A percentile compares a stretch with the other conserved stretches of the same genome.
These are phyloP conservation scores for Argya squamiceps DNA, from an alignment of 2,797 vertebrate genomes.

Conservation along the genomic window DNA sequence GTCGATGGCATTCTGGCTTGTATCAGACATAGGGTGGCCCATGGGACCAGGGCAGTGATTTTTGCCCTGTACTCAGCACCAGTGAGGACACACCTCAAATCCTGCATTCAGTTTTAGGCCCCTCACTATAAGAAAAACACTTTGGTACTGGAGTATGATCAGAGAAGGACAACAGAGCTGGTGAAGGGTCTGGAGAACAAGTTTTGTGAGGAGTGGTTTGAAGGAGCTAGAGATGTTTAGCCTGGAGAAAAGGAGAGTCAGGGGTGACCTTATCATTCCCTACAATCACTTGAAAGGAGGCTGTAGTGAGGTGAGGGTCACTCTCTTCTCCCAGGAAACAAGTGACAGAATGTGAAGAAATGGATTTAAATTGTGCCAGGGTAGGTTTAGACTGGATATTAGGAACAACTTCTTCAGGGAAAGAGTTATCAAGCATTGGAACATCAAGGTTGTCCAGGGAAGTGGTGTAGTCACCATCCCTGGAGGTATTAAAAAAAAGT, in stretches of 20 bases:
- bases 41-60: not conserved
- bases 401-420: not conserved
- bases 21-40: not conserved
- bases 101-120: not conserved
- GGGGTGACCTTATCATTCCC: accelerated
- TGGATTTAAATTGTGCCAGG: not conserved
- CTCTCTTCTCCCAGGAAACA: not conserved
- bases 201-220: not conserved
- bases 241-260: not conserved
- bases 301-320: accelerated
- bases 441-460: not conserved
- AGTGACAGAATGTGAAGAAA: not conserved
- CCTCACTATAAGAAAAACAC: not conserved
- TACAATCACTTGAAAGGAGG: not conserved
- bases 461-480: not conserved
- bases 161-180: not conserved
- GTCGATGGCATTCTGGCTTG: not conserved
- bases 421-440: not conserved
- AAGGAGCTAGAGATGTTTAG: not conserved
- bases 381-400: not conserved
- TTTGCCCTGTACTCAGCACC: accelerated
- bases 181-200: not conserved
- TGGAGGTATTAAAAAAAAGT: not conserved
- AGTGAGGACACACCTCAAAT: accelerated
- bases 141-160: not conserved